Conservation (phyloP, 2,797 vertebrate species). For the Ptychobarbus kaznakovi region DNA sequence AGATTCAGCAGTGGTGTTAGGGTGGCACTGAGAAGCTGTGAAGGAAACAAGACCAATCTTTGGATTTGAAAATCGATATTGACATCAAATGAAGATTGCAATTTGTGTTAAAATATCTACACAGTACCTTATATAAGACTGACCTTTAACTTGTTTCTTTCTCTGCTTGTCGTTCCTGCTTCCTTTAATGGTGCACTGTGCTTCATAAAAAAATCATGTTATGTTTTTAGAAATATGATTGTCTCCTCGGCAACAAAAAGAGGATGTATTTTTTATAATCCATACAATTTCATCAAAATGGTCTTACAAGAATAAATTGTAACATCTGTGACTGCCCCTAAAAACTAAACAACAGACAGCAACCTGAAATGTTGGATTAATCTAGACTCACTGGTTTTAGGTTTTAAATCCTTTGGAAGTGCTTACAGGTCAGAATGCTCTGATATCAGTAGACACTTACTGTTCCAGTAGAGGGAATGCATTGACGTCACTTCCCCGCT, state of each 20-base stretch:
- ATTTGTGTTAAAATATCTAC: background rate
- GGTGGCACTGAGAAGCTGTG: background rate
- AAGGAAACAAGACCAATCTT: background rate
- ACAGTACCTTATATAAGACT: background rate
- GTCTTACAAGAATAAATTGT: background rate
- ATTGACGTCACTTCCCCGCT: background rate
- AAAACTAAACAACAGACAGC: background rate
- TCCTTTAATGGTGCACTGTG: background rate
- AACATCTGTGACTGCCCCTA: background rate
- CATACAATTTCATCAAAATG: background rate
- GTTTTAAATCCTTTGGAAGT: constrained; percentile 33
- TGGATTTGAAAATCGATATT: background rate
- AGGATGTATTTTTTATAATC: background rate
- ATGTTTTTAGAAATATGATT: background rate
- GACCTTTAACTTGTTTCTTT: background rate
- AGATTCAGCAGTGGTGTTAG: background rate
- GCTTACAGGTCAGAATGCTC: constrained; percentile 33
- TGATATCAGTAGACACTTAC: background rate
- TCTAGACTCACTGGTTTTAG: constrained; percentile 30
- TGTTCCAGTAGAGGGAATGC: background rate
- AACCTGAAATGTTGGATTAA: constrained; percentile 42
- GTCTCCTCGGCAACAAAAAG: background rate
- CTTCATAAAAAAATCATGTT: background rate
- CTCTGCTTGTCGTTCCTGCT: background rate
- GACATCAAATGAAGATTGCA: background rate